Percentiles rank a stretch among this genome's conserved stretches.
phyloP scores from a whole-genome alignment of 2,113 vertebrate species.

The Tyrannus savana region DNA sequence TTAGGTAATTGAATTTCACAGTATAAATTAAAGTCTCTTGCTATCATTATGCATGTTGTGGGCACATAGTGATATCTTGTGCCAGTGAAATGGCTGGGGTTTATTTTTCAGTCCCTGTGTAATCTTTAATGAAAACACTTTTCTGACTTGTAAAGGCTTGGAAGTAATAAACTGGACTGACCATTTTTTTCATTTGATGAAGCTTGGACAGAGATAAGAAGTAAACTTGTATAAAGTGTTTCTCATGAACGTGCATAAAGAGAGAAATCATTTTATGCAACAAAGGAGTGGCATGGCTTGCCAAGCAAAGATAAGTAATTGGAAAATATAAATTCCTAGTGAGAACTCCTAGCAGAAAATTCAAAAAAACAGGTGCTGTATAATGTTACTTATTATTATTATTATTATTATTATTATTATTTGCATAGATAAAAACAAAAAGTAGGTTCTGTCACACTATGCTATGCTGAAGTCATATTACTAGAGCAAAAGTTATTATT shows the following conservation, averaged over 20 bases:
- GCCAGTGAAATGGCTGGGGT: neutral
- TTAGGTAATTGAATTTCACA: conserved; percentile 63
- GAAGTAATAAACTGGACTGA: neutral
- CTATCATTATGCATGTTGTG: neutral
- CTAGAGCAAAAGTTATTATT: neutral
- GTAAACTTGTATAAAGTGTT: neutral
- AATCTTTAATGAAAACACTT: conserved; percentile 32
- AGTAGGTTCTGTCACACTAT: neutral
- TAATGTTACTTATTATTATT: neutral
- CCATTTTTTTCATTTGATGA: neutral
- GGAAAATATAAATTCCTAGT: conserved; percentile 11
- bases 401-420: neutral
- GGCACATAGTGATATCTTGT: neutral
- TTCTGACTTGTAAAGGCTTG: conserved; percentile 1
- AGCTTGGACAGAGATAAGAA: conserved; percentile 30
- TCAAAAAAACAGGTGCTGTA: neutral
- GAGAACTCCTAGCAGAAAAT: conserved; percentile 32
- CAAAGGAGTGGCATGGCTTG: neutral
- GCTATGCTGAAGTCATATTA: neutral
- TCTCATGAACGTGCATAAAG: conserved; percentile 6
- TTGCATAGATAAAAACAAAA: neutral
- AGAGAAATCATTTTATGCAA: conserved; percentile 34
- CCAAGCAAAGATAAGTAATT: conserved; percentile 24
- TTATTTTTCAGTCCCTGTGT: neutral
- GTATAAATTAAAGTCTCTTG: neutral